phyloP scores from a whole-genome alignment of 1,140 invertebrate genomes.

The Medauroidea extradentata region DNA sequence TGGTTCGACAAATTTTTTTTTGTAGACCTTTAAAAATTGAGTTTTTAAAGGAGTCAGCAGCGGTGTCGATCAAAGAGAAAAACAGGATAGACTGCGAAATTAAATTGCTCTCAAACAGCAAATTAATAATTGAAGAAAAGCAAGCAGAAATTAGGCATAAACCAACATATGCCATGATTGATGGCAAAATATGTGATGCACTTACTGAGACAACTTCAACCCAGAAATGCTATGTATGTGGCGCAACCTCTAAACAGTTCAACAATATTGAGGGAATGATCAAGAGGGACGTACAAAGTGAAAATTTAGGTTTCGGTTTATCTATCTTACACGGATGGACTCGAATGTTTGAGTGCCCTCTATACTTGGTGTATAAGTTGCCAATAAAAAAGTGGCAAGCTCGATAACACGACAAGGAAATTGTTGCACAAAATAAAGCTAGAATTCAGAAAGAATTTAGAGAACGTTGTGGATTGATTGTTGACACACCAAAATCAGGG shows the following conservation, averaged over 20 bases:
- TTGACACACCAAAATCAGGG: too few species aligned
- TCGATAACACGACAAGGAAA: too few species aligned
- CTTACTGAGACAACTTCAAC: conserved; percentile 6
- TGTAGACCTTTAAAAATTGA: conserved; percentile 19
- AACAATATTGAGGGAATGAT: not conserved
- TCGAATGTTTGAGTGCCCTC: too few species aligned
- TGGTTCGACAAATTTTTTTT: conserved; percentile 14
- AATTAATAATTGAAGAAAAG: not conserved
- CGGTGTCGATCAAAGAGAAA: conserved; percentile 7
- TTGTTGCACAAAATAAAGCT: too few species aligned
- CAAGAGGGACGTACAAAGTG: too few species aligned
- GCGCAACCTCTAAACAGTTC: conserved; percentile 7
- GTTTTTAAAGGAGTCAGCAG: conserved; percentile 20
- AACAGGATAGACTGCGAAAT: conserved; percentile 16
- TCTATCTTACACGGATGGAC: too few species aligned
- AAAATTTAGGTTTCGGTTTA: too few species aligned
- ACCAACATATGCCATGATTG: conserved; percentile 18
- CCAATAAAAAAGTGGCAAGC: conserved; percentile 1
- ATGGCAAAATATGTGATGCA: conserved; percentile 19
- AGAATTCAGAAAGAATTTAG: too few species aligned
- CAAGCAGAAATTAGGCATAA: conserved; percentile 10
- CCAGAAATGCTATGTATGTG: conserved; percentile 5
- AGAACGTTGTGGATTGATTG: too few species aligned
- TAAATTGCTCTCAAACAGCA: not conserved
- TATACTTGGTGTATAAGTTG: too few species aligned